Evolutionary conservation across 2,113 vertebrate species (phyloP), one percentile per base, ranked within the genome.

Genomic region (Candoia aspera): DNA sequence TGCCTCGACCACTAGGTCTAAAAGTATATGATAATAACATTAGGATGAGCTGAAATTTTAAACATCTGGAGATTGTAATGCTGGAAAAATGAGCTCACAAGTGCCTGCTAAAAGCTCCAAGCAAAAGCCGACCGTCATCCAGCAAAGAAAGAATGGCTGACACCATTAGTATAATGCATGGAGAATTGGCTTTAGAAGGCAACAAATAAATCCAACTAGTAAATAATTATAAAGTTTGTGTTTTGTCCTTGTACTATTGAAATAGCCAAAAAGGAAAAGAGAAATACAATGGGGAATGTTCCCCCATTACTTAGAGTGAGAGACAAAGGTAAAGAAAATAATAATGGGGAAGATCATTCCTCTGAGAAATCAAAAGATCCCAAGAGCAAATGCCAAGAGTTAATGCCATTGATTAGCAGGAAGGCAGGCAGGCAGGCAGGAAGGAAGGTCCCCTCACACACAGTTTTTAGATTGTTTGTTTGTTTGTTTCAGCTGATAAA

Each of bases 31-130:
- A 88, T 89, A 21, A 88, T n/a, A 86, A 60, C 11, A 85, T 91
- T 54, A 89, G 57, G 60, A 95, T 93, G 92, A 93, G 3, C 0
- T 90, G 84, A 91, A 24, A 92, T 62, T 92, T 2, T n/a, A 92
- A 54, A 94, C 92, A 8, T 92, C 91, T 93, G 73, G 58, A 96
- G 94, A 94, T 91, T 94, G 85, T 92, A 93, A 92, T 87, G 54
- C 9, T 91, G 86, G 4, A 0, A 6, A 37, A 94, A 94, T 92
- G 89, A 23, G 0, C 9, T 94, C 57, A 92, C 26, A 91, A 84
- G 42, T 4, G 94, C 37, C 42, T 46, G 42, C 37, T 60, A 87
- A 93, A 93, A 95, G 0, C 19, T 88, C 24, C 92, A 62, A 24
- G n/a, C 8, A 93, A 29, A 2, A 19, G 54, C 90, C 4, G 4